Conservation (phyloP, 2,797 vertebrate genomes). For the Toxotes lorentzi region DNA sequence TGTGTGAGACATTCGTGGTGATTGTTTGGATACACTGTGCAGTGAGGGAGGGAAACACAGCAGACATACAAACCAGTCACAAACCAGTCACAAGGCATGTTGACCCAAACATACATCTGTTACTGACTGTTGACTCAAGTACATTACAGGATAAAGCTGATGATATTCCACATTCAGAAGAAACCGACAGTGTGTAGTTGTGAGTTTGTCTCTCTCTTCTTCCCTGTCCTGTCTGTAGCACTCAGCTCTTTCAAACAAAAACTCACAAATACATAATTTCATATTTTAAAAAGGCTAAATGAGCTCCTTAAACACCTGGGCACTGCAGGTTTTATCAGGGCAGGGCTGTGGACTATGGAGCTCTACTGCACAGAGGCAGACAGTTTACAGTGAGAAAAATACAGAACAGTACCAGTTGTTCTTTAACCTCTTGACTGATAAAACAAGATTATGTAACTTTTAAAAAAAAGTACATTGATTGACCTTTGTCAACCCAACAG, state of each 20-base stretch:
- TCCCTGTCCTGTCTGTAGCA: too few species aligned
- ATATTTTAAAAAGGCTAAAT: too few species aligned
- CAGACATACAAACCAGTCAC: background rate
- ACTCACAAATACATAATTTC: background rate
- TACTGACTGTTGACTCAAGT: background rate
- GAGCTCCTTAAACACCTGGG: too few species aligned
- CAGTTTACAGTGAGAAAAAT: too few species aligned
- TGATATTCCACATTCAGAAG: background rate
- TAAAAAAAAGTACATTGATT: background rate
- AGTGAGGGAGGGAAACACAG: background rate
- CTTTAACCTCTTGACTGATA: background rate
- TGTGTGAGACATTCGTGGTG: background rate
- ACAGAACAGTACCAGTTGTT: background rate
- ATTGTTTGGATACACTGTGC: constrained; percentile 13
- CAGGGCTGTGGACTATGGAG: too few species aligned
- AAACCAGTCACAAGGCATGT: background rate
- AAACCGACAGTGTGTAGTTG: background rate
- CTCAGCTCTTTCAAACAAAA: background rate
- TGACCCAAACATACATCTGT: background rate
- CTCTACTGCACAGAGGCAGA: background rate
- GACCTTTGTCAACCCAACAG: constrained; percentile 3
- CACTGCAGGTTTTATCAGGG: too few species aligned
- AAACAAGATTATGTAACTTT: background rate
- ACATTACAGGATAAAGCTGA: constrained; percentile 2
- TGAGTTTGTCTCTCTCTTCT: background rate